Percentiles rank a stretch among this genome's conserved stretches.
These are phyloP conservation scores for Pygoscelis adeliae DNA, from an alignment of 2,113 vertebrate genomes.

Conservation along the genomic window DNA sequence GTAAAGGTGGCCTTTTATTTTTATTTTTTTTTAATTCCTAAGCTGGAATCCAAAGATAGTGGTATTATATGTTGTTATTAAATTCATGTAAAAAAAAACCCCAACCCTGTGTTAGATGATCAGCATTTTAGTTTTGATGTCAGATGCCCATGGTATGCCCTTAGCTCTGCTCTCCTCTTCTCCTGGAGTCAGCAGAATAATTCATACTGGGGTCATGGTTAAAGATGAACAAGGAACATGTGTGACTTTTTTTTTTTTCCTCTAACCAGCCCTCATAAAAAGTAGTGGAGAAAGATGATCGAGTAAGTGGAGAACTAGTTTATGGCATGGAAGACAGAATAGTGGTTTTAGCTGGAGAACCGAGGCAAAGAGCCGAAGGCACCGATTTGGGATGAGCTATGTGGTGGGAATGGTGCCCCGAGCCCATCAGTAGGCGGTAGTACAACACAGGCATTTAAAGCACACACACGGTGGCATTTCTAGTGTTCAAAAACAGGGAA, in stretches of 20 bases:
- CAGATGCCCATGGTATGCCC: not conserved
- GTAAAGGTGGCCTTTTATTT: not conserved
- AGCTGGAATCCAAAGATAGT: not conserved
- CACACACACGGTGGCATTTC: accelerated
- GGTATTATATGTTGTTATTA: not conserved
- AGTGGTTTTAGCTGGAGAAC: not conserved
- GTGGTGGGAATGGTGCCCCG: not conserved
- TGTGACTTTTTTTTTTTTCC: not conserved
- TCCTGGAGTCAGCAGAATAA: not conserved
- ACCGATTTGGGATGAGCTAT: too few species aligned
- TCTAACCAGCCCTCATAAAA: not conserved
- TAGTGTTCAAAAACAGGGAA: not conserved
- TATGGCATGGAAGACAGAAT: not conserved
- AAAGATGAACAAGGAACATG: not conserved
- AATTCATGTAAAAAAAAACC: not conserved
- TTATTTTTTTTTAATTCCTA: not conserved
- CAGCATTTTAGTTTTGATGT: not conserved
- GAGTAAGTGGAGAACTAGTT: not conserved
- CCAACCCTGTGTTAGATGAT: not conserved
- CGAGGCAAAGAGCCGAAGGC: too few species aligned
- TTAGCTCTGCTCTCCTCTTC: not conserved
- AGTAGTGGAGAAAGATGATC: not conserved
- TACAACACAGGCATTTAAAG: not conserved
- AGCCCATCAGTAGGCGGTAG: too few species aligned
- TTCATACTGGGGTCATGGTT: not conserved